Conservation (phyloP, 2,888 invertebrate genomes). For the Ernsta delagoae region DNA sequence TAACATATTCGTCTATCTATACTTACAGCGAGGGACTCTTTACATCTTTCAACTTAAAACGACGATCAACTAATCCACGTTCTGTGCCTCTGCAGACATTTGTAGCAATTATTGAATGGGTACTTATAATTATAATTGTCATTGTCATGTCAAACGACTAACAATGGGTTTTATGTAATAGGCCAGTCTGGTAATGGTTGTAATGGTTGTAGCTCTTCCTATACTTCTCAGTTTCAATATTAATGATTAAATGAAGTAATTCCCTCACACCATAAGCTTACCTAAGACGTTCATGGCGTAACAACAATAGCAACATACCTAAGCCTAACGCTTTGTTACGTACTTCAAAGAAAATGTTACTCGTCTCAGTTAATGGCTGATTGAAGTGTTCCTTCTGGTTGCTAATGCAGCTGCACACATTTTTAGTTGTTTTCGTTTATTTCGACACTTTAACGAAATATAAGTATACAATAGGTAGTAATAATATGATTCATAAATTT, state of each 20-base stretch:
- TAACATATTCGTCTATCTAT: slow-evolving; percentile 37
- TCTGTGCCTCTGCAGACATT: too few relatives aligned
- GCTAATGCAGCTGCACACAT: slow-evolving; percentile 50
- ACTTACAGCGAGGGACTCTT: slow-evolving; percentile 9
- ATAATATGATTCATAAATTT: too few relatives aligned
- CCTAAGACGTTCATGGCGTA: slow-evolving; percentile 49
- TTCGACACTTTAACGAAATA: background rate
- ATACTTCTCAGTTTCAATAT: too few relatives aligned
- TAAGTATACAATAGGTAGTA: too few relatives aligned
- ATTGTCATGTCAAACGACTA: too few relatives aligned
- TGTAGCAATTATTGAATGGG: too few relatives aligned
- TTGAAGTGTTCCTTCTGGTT: slow-evolving; percentile 68
- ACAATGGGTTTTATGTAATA: too few relatives aligned
- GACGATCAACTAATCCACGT: too few relatives aligned
- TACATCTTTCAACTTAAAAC: background rate
- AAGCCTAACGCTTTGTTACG: slow-evolving; percentile 50
- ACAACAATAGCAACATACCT: slow-evolving; percentile 69
- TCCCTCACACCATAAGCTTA: slow-evolving; percentile 46
- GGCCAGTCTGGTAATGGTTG: too few relatives aligned
- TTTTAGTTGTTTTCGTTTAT: slow-evolving; percentile 50
- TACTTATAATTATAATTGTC: too few relatives aligned
- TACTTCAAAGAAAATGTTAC: slow-evolving; percentile 66
- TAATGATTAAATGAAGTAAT: background rate
- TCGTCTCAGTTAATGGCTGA: slow-evolving; percentile 52
- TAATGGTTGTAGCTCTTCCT: too few relatives aligned